These are phyloP conservation scores for Caenorhabditis elegans DNA, from an alignment of 1,140 invertebrate species.

Conservation along the genomic window DNA sequence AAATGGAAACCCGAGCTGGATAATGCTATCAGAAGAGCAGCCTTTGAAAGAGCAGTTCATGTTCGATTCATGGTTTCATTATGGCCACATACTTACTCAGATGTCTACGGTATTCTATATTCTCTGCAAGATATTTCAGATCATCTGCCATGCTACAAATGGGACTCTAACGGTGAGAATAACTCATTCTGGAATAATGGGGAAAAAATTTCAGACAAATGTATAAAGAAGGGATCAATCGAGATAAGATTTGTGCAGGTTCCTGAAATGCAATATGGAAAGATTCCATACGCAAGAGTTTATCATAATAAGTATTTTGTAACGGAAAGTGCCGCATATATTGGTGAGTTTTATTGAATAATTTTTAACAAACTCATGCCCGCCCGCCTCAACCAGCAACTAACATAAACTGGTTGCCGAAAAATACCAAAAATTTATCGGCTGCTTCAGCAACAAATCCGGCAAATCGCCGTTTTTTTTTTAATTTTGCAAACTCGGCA, in stretches of 20 bases:
- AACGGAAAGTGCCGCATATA: constrained; percentile 40
- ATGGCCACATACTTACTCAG: constrained; percentile 33
- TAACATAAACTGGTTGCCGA: too few relatives aligned
- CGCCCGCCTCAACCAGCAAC: too few relatives aligned
- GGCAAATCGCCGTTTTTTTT: too few relatives aligned
- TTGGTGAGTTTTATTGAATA: constrained; percentile 37
- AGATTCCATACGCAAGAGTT: constrained; percentile 36
- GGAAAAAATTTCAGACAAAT: constrained; percentile 33
- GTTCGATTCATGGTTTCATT: constrained; percentile 74
- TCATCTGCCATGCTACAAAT: constrained; percentile 15
- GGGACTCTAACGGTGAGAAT: neutral
- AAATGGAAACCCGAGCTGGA: constrained; percentile 35
- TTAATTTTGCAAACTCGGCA: too few relatives aligned
- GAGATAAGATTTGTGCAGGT: neutral
- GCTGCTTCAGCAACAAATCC: too few relatives aligned
- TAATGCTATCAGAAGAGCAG: constrained; percentile 39
- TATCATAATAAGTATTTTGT: constrained; percentile 44
- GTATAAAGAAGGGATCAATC: constrained; percentile 37
- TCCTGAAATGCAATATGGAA: constrained; percentile 26
- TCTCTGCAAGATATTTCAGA: constrained; percentile 32
- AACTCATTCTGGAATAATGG: neutral
- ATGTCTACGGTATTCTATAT: constrained; percentile 14
- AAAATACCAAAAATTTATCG: too few relatives aligned
- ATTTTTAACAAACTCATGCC: too few relatives aligned
- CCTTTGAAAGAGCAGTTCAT: constrained; percentile 53